These are phyloP conservation scores for Varroa destructor DNA, from an alignment of 1,140 invertebrate species.

Conservation along the genomic window DNA sequence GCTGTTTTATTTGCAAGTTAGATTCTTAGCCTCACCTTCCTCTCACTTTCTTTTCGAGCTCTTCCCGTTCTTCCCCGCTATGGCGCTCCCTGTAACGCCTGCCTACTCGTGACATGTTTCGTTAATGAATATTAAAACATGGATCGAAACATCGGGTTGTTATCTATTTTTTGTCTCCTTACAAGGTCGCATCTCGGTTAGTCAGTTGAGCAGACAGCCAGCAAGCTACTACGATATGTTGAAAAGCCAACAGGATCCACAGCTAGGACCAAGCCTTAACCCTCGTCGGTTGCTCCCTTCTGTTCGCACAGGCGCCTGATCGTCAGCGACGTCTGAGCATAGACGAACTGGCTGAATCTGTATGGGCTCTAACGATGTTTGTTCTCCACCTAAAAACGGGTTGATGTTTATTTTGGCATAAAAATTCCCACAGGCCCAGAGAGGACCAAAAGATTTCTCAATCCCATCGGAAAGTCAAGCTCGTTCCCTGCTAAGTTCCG, in stretches of 20 bases:
- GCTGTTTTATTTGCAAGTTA: background rate
- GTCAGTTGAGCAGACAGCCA: background rate
- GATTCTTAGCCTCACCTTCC: too few species aligned
- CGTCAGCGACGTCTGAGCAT: too few species aligned
- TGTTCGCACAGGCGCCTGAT: too few species aligned
- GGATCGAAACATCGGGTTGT: background rate
- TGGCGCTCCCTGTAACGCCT: too few species aligned
- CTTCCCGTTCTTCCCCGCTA: too few species aligned
- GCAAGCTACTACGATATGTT: background rate
- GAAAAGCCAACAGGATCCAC: background rate
- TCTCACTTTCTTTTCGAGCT: too few species aligned
- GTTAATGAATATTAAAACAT: conserved; percentile 19
- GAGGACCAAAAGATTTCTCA: background rate
- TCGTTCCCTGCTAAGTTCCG: too few species aligned
- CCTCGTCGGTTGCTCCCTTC: background rate
- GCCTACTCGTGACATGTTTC: background rate
- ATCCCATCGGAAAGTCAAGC: too few species aligned
- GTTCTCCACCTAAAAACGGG: conserved; percentile 26
- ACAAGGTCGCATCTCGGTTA: background rate
- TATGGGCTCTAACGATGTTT: conserved; percentile 11
- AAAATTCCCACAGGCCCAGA: conserved; percentile 6
- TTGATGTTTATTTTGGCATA: conserved; percentile 28
- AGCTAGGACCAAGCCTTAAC: background rate
- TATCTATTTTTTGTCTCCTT: conserved; percentile 28
- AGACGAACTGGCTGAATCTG: too few species aligned